These are phyloP conservation scores for Lysandra coridon DNA, from an alignment of 2,888 invertebrate species.

Conservation along the genomic window DNA sequence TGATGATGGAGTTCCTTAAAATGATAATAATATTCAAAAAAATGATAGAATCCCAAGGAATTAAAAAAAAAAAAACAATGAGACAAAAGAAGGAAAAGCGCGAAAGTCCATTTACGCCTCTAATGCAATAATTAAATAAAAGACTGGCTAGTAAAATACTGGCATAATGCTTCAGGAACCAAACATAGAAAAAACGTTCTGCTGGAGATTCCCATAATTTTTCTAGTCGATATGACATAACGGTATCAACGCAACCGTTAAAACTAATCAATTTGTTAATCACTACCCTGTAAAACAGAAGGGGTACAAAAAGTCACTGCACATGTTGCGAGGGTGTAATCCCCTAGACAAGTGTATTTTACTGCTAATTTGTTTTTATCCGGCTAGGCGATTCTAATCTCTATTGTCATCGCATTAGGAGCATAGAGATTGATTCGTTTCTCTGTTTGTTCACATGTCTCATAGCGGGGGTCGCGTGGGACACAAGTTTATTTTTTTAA, in stretches of 20 bases:
- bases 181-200: background rate
- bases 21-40: too few relatives aligned
- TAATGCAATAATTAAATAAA: too few relatives aligned
- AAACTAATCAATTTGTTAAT: slow-evolving; percentile 53
- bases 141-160: background rate
- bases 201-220: background rate
- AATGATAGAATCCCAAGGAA: background rate
- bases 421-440: slow-evolving; percentile 31
- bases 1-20: background rate
- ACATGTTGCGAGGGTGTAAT: slow-evolving; percentile 69
- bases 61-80: too few relatives aligned
- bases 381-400: slow-evolving; percentile 41
- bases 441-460: slow-evolving; percentile 72
- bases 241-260: slow-evolving; percentile 37
- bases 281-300: slow-evolving; percentile 57
- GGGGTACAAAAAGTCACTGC: slow-evolving; percentile 61
- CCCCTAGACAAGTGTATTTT: slow-evolving; percentile 67
- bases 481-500: slow-evolving; percentile 50
- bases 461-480: slow-evolving; percentile 61
- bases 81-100: too few relatives aligned
- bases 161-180: background rate
- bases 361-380: slow-evolving; percentile 47
- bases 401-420: slow-evolving; percentile 42
- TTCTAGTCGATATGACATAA: background rate
- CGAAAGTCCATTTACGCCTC: too few relatives aligned